Evolutionary conservation across 2,888 invertebrate genomes (phyloP), one percentile per base, ranked within the genome.

Genomic region (Ecliptopera silaceata): DNA sequence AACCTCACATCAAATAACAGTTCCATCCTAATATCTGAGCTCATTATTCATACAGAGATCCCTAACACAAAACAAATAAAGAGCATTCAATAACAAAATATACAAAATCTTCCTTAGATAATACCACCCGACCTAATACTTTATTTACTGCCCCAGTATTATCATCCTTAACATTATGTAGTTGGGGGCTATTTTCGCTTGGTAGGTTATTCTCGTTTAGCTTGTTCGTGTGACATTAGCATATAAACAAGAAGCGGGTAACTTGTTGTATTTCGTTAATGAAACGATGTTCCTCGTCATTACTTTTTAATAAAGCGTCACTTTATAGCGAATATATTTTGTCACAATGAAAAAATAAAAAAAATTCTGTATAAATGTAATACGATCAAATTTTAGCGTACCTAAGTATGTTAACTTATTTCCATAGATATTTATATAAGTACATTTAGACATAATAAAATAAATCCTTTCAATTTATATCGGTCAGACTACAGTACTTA

Each of bases 171-270:
- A 3, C 10, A 0, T 4, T 0, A n/a, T 17, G 12, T 3, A 5
- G 0, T 17, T 50, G 61, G 46, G 38, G 49, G 13, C 41, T 13
- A 49, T 59, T 52, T 18, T 50, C 2, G 39, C 39, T 11, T 39
- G 17, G 1, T 20, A 26, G 20, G 10, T 41, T 32, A 31, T 52
- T 45, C 29, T 56, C 46, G 59, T 65, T 66, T 60, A 58, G 59
- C 64, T 62, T 64, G 59, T 64, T 61, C 59, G 59, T 53, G 44
- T 53, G 55, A 56, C 57, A 69, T 69, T 69, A 68, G 69, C 69
- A 69, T 69, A 69, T 66, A 69, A 69, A 69, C 69, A 69, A 69
- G 68, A 49, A 60, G 63, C 58, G 62, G 50, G 59, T 54, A 64
- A 64, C 66, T 64, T 59, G 43, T 57, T 61, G 52, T 61, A 52